Base-by-base conservation (phyloP, 2,888 invertebrate genomes). In the Stenoptilia bipunctidactyla region DNA sequence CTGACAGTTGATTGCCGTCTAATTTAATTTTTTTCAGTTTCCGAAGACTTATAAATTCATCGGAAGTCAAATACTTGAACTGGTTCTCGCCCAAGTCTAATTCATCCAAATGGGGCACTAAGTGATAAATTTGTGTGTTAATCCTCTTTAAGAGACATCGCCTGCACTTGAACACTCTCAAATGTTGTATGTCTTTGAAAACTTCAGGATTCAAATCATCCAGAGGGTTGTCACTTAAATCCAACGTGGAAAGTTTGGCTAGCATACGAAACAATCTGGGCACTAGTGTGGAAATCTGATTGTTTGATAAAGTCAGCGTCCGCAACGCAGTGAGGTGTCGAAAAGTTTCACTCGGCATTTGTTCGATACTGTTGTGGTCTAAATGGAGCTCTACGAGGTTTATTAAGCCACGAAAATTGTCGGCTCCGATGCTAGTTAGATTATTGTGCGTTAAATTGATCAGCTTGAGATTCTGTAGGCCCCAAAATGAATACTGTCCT, bases 401-500 rank as follows among this genome's bases (percentile, higher is more conserved):
- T 52, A 90, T 87, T 53, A 93, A 85, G 13, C 92, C 93, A 40
- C 91, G 87, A 70, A 94, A 93, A 68, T 92, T 92, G 48, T 90
- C 89, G 45, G 90, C 89, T 45, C 83, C 84, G 38, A 91, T 85
- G 39, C 87, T 85, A 33, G 89, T 89, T 20, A 94, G 87, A 56
- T 91, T 92, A 66, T 94, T 94, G 54, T 87, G 72, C 1, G 90
- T 89, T 38, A 94, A 79, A 67, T 93, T 90, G 51, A 91, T 72
- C 40, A 84, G 56, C 51, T 72, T 74, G 38, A 88, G 65, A 54
- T 87, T 84, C 53, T 82, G 88, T 1, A 92, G 87, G 2, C 93
- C 93, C 92, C 92, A 93, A 63, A 94, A 92, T 1, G 92, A 89
- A 57, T 92, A 90, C 53, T 89, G 87, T 2, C 92, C 92, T 45